Evolutionary conservation across 2,888 invertebrate genomes (phyloP), one percentile per base, ranked within the genome.

Genomic region (Chrysolina haemoptera): DNA sequence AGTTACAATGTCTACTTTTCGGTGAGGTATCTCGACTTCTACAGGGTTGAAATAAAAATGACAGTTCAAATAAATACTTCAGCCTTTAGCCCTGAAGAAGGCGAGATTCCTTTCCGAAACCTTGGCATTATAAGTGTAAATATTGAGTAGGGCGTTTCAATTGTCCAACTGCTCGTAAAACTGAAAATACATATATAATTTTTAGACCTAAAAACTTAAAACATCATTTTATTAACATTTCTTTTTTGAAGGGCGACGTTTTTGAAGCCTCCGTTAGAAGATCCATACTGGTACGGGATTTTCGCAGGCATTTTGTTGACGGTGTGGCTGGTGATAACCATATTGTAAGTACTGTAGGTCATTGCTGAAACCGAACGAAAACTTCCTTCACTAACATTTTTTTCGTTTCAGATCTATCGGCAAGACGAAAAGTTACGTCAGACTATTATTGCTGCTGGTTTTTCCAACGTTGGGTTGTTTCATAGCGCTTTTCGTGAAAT

Each of bases 201-300:
- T n/a, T n/a, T n/a, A n/a, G n/a, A n/a, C n/a, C n/a, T n/a, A n/a
- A n/a, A n/a, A n/a, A n/a, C n/a, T n/a, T n/a, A n/a, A n/a, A 46
- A 70, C 66, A 48, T 67, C 35, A 22, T 16, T 20, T 43, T 75
- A 63, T 20, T 69, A 62, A 68, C 48, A 70, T 53, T 55, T 40
- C 66, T 74, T 63, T 67, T 75, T 85, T 84, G 62, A 76, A 88
- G 87, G 76, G 84, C 85, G 80, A 88, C 88, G 9, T 88, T 93
- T 86, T 86, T 92, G 81, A 90, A 90, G 83, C 90, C 91, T 77
- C 90, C 91, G 76, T 89, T 90, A 76, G 90, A 90, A 76, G 90
- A 91, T 81, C 91, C 92, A 6, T 90, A 90, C 85, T 92, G 92
- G 90, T 90, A 91, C 82, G 92, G 92, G 78, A 90, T 92, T 83